Conservation (phyloP, 2,797 vertebrate genomes). For the Anabacerthia variegaticeps region DNA sequence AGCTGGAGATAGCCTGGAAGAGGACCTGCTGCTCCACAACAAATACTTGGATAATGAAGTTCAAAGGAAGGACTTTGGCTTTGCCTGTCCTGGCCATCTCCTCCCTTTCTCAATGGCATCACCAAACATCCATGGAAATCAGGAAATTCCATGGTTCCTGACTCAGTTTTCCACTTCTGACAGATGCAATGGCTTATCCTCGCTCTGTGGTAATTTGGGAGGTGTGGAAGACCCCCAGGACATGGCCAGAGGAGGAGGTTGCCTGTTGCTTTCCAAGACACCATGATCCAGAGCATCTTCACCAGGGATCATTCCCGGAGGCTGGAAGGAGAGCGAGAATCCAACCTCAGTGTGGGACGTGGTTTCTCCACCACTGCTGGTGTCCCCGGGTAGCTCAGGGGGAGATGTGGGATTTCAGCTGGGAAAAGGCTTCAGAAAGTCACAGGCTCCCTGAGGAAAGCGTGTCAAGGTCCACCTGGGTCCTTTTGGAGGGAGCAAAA, state of each 20-base stretch:
- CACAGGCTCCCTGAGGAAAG: not conserved
- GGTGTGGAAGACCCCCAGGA: not conserved
- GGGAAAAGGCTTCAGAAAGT: not conserved
- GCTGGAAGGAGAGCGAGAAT: rapidly evolving
- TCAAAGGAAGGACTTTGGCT: not conserved
- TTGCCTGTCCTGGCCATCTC: not conserved
- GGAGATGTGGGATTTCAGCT: not conserved
- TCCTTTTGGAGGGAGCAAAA: not conserved
- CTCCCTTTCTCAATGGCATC: not conserved
- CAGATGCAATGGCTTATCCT: not conserved
- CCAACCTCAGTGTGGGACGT: rapidly evolving
- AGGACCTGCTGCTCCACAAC: not conserved
- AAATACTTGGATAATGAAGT: no score
- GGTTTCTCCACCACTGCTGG: not conserved
- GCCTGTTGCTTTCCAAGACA: not conserved
- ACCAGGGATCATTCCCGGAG: not conserved
- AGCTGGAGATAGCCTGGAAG: not conserved
- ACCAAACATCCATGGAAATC: not conserved
- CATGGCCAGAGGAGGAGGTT: not conserved
- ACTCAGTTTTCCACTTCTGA: not conserved
- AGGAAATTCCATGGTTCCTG: not conserved
- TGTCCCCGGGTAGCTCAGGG: not conserved
- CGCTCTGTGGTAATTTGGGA: not conserved
- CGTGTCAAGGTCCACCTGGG: rapidly evolving
- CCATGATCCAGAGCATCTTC: not conserved